These are phyloP conservation scores for Sterrhoptilus dennistouni DNA, from an alignment of 2,113 vertebrate species.

Conservation along the genomic window DNA sequence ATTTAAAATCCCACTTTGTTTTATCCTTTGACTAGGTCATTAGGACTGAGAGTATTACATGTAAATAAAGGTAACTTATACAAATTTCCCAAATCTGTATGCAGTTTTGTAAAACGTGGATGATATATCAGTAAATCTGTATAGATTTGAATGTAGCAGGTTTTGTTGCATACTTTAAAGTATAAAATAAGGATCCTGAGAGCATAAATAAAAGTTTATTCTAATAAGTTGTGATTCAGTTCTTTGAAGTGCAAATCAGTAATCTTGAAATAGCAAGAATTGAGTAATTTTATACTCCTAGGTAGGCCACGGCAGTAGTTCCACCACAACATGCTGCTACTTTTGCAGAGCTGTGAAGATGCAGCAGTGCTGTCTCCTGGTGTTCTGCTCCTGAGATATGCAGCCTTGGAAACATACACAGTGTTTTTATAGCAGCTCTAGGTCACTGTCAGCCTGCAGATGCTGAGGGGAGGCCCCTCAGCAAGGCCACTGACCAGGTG, in stretches of 20 bases:
- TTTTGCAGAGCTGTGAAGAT: background rate
- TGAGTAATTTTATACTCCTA: background rate
- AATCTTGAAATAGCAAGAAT: background rate
- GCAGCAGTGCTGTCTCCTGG: background rate
- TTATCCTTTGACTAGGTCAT: slow-evolving; percentile 63
- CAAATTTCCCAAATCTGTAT: slow-evolving; percentile 62
- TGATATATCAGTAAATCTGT: slow-evolving; percentile 66
- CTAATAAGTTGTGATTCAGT: slow-evolving; percentile 57
- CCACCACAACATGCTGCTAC: background rate
- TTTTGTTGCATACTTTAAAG: slow-evolving; percentile 70
- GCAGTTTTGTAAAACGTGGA: slow-evolving; percentile 62
- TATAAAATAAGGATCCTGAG: slow-evolving; percentile 59
- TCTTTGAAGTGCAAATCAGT: slow-evolving; percentile 9
- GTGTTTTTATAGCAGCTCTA: background rate
- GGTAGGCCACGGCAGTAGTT: background rate
- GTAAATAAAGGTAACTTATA: slow-evolving; percentile 72
- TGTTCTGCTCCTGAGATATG: background rate
- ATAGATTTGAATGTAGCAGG: slow-evolving; percentile 73
- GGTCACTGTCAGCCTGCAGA: background rate
- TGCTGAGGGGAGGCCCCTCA: background rate
- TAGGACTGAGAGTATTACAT: slow-evolving; percentile 65
- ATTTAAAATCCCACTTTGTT: slow-evolving; percentile 59
- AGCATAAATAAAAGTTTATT: slow-evolving; percentile 79
- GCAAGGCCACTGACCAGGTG: background rate
- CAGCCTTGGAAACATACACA: background rate